phyloP scores from a whole-genome alignment of 2,888 invertebrate genomes.

The Pollenia amentaria region DNA sequence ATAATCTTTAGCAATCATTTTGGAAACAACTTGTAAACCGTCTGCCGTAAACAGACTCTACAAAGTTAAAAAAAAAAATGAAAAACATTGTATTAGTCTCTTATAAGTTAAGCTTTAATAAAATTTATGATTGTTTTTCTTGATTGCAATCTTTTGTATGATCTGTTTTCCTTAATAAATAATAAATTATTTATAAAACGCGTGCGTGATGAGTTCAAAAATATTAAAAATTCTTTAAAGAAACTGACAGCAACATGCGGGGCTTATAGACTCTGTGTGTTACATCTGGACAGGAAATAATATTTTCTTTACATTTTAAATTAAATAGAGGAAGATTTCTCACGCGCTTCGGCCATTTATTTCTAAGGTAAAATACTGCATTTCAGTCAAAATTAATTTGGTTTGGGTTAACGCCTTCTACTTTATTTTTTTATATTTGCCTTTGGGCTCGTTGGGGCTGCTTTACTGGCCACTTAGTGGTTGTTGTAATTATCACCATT shows the following conservation, averaged over 20 bases:
- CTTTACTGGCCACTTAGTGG: constrained; percentile 63
- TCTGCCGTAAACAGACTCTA: no score
- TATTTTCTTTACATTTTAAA: constrained; percentile 13
- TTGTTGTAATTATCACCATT: constrained; percentile 65
- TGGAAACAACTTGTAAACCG: neutral
- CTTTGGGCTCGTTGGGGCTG: neutral
- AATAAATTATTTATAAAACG: constrained; percentile 73
- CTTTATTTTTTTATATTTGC: neutral
- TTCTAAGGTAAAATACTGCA: neutral
- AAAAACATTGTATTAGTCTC: no score
- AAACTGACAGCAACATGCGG: constrained; percentile 1
- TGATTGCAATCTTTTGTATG: constrained; percentile 67
- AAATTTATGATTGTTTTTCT: constrained; percentile 60
- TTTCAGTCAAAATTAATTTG: constrained; percentile 72
- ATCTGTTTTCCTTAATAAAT: constrained; percentile 9
- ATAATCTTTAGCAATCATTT: constrained; percentile 71
- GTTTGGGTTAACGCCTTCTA: constrained; percentile 66
- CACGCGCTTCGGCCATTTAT: constrained; percentile 51
- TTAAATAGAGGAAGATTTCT: constrained; percentile 35
- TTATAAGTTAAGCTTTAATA: constrained; percentile 14
- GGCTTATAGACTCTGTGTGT: neutral
- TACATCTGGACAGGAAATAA: constrained; percentile 58
- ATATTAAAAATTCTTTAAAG: constrained; percentile 3
- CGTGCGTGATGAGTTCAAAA: constrained; percentile 66
- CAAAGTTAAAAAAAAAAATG: no score